Evolutionary conservation across 2,888 invertebrate species (phyloP), one percentile per base, ranked within the genome.

Genomic region (Argynnis bischoffii): DNA sequence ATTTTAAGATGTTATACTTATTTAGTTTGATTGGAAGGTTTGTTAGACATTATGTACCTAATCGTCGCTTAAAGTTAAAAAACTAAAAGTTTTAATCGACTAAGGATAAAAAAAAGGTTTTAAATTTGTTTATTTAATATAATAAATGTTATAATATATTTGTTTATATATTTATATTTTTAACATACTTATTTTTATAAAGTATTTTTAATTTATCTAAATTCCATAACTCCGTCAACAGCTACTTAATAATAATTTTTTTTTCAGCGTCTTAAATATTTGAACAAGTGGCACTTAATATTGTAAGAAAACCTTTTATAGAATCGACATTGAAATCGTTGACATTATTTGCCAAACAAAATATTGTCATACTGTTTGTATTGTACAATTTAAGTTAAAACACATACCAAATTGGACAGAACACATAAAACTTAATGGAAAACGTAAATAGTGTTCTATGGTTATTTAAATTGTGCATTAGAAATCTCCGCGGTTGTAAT

Each of bases 281-380:
- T 81, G 76, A 75, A 72, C 74, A 80, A 77, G 74, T 55, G 55
- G 55, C 59, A 60, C 41, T 55, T 69, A 74, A 77, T 79, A 79
- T 73, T 80, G 82, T 82, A 85, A 86, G 76, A 82, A 76, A 71
- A 73, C 80, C 82, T 80, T 85, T 82, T 81, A 81, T 73, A 76
- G 78, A 69, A 65, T 70, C 82, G 87, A 77, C 88, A 88, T 89
- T 89, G 88, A 82, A 78, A 79, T 69, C 72, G 75, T 71, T 72
- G 64, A 75, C 55, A 66, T 53, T 72, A 72, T 74, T 67, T 70
- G 69, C 71, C 72, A 64, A 77, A 74, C 74, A 69, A 69, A 70
- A 70, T 74, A 74, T 73, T 77, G 69, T 76, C 57, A 69, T 66
- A 70, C 71, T 74, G 72, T 74, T 76, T 76, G 71, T 74, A 64